These are phyloP conservation scores for Ephydatia muelleri DNA, from an alignment of 37 sponge, comb jelly and placozoan genomes.

Conservation along the genomic window DNA sequence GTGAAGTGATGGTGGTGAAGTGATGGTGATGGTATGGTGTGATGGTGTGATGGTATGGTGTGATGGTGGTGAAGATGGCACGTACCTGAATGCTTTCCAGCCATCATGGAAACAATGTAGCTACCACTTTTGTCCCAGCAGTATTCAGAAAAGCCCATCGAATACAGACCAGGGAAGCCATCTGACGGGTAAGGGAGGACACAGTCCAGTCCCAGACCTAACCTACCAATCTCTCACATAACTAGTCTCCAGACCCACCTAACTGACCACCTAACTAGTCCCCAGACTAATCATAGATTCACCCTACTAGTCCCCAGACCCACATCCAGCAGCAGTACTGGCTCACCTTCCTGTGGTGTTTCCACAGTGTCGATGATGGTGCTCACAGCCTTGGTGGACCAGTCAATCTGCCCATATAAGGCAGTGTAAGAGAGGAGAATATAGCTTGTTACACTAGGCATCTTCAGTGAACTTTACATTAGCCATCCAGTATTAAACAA, in stretches of 20 bases:
- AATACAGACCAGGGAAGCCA: slow-evolving; percentile 78
- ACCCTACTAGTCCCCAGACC: not conserved
- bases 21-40: not conserved
- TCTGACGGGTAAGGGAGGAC: not conserved
- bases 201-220: not conserved
- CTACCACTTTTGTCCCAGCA: slow-evolving; percentile 64
- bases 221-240: too few species aligned
- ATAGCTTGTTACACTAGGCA: too few species aligned
- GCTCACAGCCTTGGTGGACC: slow-evolving; percentile 18
- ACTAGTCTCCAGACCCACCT: not conserved
- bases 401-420: slow-evolving; percentile 23
- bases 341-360: slow-evolving; percentile 23
- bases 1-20: not conserved
- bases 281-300: not conserved
- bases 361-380: slow-evolving; percentile 46
- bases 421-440: not conserved
- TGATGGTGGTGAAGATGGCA: not conserved
- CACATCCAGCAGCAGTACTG: too few species aligned
- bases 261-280: not conserved
- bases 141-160: slow-evolving; percentile 39
- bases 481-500: too few species aligned
- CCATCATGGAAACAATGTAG: slow-evolving; percentile 27
- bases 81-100: slow-evolving; percentile 35
- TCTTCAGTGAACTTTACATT: too few species aligned
- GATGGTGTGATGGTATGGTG: not conserved